Percentiles rank a stretch among this genome's conserved stretches.
Conservation (phyloP, 1,140 invertebrate genomes). For the Ctenoplectra terminalis region DNA sequence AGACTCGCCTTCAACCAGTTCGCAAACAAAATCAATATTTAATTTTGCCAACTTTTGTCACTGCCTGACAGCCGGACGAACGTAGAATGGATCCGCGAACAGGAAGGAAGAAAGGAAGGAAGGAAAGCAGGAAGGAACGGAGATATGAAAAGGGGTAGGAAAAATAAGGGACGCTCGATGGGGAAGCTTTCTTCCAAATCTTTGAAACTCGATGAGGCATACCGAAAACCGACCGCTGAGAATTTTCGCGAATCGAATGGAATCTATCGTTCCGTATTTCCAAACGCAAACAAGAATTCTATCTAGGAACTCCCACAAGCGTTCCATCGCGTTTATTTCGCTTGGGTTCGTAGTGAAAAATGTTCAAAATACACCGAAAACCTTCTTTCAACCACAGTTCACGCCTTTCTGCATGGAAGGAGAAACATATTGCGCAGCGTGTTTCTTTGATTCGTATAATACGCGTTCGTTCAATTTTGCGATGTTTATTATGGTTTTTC, state of each 20-base stretch:
- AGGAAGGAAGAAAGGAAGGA: conserved; percentile 23
- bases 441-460: no score
- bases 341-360: no score
- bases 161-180: neutral
- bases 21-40: conserved; percentile 68
- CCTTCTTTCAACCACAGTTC: no score
- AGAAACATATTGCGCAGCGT: no score
- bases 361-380: no score
- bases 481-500: neutral
- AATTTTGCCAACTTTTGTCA: conserved; percentile 65
- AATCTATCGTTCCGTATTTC: conserved; percentile 25
- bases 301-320: neutral
- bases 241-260: conserved; percentile 17
- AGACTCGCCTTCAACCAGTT: conserved; percentile 41
- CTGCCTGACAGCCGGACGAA: conserved; percentile 22
- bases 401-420: no score
- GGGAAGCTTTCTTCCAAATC: conserved; percentile 44
- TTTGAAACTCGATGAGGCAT: conserved; percentile 61
- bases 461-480: neutral
- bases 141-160: neutral
- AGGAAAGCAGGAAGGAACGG: neutral
- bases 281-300: conserved; percentile 17
- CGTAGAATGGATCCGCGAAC: conserved; percentile 27
- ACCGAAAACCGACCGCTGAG: conserved; percentile 17
- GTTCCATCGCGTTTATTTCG: no score